Percentiles rank a stretch among this genome's conserved stretches.
Conservation (phyloP, 1,140 invertebrate species). For the Lysiphlebus fabarum region DNA sequence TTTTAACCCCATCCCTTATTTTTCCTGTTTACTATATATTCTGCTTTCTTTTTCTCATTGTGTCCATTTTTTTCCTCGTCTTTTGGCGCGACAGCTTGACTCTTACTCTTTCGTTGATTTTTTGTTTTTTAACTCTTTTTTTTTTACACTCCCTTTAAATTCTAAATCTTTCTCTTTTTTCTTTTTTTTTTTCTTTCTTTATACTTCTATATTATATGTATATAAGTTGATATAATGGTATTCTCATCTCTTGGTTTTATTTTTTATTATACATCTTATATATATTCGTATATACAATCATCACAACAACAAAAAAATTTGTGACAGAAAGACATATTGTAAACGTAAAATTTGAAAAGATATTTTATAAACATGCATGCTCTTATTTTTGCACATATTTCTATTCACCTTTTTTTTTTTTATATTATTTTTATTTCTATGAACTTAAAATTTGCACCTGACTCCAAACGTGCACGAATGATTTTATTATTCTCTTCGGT, state of each 20-base stretch:
- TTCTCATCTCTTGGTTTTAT: too few relatives aligned
- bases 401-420: neutral
- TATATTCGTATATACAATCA: too few relatives aligned
- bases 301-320: too few relatives aligned
- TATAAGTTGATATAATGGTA: too few relatives aligned
- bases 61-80: neutral
- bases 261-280: too few relatives aligned
- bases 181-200: conserved; percentile 12
- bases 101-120: conserved; percentile 16
- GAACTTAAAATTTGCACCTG: too few relatives aligned
- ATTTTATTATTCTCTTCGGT: too few relatives aligned
- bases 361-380: neutral
- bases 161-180: neutral
- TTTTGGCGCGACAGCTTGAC: conserved; percentile 20
- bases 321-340: too few relatives aligned
- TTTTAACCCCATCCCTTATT: too few relatives aligned
- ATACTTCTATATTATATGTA: neutral
- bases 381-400: neutral
- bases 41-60: conserved; percentile 10
- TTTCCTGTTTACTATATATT: too few relatives aligned
- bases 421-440: too few relatives aligned
- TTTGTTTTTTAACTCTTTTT: conserved; percentile 18
- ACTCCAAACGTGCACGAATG: too few relatives aligned
- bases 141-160: neutral
- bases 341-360: neutral